Evolutionary conservation across 1,140 invertebrate genomes (phyloP), one percentile per base, ranked within the genome.

Genomic region (Temnothorax nylanderi): DNA sequence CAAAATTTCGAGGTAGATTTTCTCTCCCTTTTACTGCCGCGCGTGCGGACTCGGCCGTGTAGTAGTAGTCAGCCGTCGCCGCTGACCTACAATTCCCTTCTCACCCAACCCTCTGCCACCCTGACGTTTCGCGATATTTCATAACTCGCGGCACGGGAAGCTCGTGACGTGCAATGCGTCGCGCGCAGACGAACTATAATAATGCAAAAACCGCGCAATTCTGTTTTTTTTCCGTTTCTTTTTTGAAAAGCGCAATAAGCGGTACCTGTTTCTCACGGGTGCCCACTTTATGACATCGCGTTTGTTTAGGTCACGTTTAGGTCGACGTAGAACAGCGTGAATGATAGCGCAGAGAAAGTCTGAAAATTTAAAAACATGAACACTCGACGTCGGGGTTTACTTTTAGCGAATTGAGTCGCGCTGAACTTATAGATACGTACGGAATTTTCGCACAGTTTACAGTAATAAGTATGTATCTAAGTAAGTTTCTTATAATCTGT

Each of bases 161-260:
- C 16, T 41, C 47, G 62, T 84, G 80, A 84, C 80, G 54, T 49
- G 69, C 65, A 69, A 69, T 26, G 65, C 69, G 80, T 84, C 80
- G 80, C 69, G 56, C 56, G 80, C 80, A 84, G 80, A 84, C 80
- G 41, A 75, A 60, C 26, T 75, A 84, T 62, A 84, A 84, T 84
- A 84, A 84, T 84, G 69, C 54, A 69, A 49, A 41, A 58, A n/a
- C 54, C 32, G 3, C 54, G 41, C 26, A 26, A 32, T 11, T 32
- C 1, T 67, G 8, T 26, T 62, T 62, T 69, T 21, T 0, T 16
- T 26, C 8, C 13, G 26, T 26, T 1, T 13, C 2, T 34, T 81
- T 69, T 71, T n/a, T 51, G n/a, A 32, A 81, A 74, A 84, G 41
- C 44, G 54, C 80, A 84, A 49, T 84, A 75, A 84, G 54, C 80